Evolutionary conservation across 2,113 vertebrate species (phyloP), one percentile per base, ranked within the genome.

Genomic region (Gymnobelideus leadbeateri): DNA sequence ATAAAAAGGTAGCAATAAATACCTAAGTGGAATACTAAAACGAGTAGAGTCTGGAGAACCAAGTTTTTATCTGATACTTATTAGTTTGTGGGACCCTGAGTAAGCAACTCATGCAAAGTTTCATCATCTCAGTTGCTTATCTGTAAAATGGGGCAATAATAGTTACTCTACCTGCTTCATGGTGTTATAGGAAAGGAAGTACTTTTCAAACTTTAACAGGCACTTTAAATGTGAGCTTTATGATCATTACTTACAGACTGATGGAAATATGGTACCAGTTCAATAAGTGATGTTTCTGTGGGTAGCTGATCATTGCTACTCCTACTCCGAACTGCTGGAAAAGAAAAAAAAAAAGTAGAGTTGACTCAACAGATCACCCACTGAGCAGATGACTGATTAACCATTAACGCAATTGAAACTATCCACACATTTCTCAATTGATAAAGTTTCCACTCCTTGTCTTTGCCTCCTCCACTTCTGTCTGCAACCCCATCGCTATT

Each of bases 281-380:
- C 51, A 53, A 55, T 55, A 92, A 91, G 16, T 90, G 95, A 90
- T 51, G 55, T 31, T 92, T 90, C 54, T 52, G 16, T 51, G n/a
- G 91, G 54, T 43, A 91, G 77, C 91, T 92, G 53, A 55, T 91
- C 50, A 94, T 46, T 31, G 37, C 24, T 57, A 46, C 26, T 92
- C 23, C 91, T 52, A 50, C 14, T 31, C 52, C 12, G 91, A 49
- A 89, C n/a, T 84, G 6, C n/a, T 89, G 91, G 28, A 93, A 92
- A 94, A 95, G 52, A 8, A 43, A 84, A 43, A 84, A 84, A 84
- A 43, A 43, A 16, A 49, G 47, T 84, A 43, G 37, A 84, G n/a
- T 84, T 84, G 68, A 84, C 68, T 84, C n/a, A 84, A 84, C n/a
- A 84, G 68, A 16, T n/a, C 68, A 84, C 68, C 68, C n/a, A 84